A percentile compares a stretch with the other conserved stretches of the same genome.
Evolutionary conservation across 1,140 invertebrate genomes (phyloP).

Genomic region (Neodiprion fabricii): DNA sequence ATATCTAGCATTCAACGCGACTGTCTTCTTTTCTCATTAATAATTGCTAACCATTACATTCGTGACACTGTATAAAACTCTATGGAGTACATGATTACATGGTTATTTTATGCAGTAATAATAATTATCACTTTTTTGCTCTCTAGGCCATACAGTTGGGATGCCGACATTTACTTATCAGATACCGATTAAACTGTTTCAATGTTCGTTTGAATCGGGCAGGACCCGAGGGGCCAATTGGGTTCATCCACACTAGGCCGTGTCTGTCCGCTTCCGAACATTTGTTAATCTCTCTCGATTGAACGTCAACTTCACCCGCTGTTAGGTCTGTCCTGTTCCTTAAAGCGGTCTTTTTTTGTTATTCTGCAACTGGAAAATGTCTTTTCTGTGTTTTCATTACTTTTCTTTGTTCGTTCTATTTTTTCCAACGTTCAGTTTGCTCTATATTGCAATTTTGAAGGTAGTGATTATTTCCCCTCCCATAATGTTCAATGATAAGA

Average conservation of each 20-base stretch:
- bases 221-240: conserved; percentile 58
- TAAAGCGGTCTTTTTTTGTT: conserved; percentile 22
- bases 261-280: conserved; percentile 35
- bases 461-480: neutral
- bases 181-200: conserved; percentile 33
- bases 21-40: conserved; percentile 52
- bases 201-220: conserved; percentile 45
- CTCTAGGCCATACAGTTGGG: conserved; percentile 61
- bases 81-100: conserved; percentile 62
- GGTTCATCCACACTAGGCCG: conserved; percentile 61
- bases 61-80: conserved; percentile 63
- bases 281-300: conserved; percentile 14
- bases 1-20: conserved; percentile 58
- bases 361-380: conserved; percentile 21
- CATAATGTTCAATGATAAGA: neutral
- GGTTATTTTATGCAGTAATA: conserved; percentile 55
- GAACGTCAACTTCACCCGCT: conserved; percentile 33
- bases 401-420: conserved; percentile 17
- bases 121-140: conserved; percentile 61
- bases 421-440: conserved; percentile 10
- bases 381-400: conserved; percentile 20
- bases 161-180: conserved; percentile 43
- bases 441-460: neutral
- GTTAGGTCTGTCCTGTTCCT: conserved; percentile 31
- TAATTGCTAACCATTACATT: conserved; percentile 57